phyloP scores from a whole-genome alignment of 2,113 vertebrate genomes.

The Murina feae region DNA sequence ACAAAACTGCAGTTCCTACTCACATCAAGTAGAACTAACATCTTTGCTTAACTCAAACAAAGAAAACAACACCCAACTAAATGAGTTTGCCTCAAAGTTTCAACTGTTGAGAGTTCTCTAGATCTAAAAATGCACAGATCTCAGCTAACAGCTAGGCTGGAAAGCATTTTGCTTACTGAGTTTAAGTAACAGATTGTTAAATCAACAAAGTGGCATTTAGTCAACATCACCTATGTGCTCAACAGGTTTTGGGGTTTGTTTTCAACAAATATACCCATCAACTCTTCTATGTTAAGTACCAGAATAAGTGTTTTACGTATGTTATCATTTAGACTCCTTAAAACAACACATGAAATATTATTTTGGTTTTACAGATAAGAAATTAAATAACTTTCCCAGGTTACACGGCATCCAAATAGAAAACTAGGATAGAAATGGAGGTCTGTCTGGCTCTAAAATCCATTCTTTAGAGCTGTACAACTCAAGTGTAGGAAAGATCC shows the following conservation, averaged over 20 bases:
- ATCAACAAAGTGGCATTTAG: background rate
- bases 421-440: background rate
- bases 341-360: background rate
- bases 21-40: background rate
- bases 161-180: background rate
- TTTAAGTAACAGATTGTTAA: background rate
- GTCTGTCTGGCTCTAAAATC: background rate
- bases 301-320: background rate
- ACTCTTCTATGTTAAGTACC: background rate
- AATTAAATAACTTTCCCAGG: background rate
- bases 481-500: background rate
- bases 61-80: background rate
- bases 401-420: background rate
- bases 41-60: background rate
- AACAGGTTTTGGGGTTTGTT: background rate
- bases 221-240: background rate
- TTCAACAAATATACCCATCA: background rate
- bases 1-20: background rate
- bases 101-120: background rate
- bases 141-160: background rate
- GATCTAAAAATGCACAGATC: background rate
- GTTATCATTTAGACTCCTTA: background rate
- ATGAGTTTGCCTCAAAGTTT: background rate
- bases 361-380: conserved; percentile 6
- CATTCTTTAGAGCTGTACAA: background rate